Percentiles rank a stretch among this genome's conserved stretches.
Conservation (phyloP, 2,888 invertebrate genomes). For the Metalampra italica region DNA sequence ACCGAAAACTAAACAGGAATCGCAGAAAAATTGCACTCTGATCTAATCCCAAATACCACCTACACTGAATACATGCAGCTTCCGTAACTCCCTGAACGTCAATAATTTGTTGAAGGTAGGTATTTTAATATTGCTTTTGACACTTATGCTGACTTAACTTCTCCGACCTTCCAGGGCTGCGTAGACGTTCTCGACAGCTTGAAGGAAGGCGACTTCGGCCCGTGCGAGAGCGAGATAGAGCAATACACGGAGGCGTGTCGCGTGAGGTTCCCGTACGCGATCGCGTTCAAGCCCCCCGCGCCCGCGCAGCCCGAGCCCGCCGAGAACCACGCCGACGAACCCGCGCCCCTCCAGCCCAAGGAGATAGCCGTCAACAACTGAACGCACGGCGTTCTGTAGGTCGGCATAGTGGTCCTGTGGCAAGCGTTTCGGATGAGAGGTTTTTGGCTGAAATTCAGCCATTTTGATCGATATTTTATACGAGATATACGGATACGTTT, state of each 20-base stretch:
- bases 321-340: constrained; percentile 15
- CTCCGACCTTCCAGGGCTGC: constrained; percentile 81
- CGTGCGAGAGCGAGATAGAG: constrained; percentile 82
- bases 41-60: no score
- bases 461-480: no score
- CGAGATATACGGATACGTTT: no score
- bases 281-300: constrained; percentile 80
- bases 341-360: constrained; percentile 35
- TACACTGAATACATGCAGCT: no score
- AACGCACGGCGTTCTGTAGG: constrained; percentile 10
- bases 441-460: not conserved
- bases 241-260: constrained; percentile 86
- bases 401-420: not conserved
- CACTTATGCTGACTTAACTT: no score
- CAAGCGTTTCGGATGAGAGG: not conserved
- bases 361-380: constrained; percentile 49
- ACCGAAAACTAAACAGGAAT: no score
- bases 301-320: constrained; percentile 21
- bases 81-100: no score
- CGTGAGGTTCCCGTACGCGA: constrained; percentile 87
- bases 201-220: constrained; percentile 88
- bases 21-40: no score
- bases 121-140: no score
- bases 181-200: constrained; percentile 88
- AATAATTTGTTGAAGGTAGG: no score